phyloP scores from a whole-genome alignment of 2,888 invertebrate species.

The Mimumesa dahlbomi region DNA sequence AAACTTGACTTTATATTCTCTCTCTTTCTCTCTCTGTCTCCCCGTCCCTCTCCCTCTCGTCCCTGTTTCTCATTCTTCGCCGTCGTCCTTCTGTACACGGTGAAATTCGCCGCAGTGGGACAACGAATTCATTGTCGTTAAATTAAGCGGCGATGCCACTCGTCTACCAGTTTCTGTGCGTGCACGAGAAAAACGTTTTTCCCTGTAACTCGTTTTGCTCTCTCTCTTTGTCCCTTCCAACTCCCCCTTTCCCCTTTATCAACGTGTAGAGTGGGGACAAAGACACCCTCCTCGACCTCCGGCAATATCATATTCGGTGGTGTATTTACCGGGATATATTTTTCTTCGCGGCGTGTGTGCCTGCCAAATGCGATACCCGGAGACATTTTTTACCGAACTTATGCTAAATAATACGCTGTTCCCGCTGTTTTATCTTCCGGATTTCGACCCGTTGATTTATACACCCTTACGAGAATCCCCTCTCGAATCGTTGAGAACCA shows the following conservation, averaged over 20 bases:
- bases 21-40: too few species aligned
- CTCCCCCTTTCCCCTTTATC: not conserved
- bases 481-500: too few species aligned
- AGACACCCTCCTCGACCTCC: too few species aligned
- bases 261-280: too few species aligned
- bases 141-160: conserved; percentile 41
- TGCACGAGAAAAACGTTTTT: conserved; percentile 7
- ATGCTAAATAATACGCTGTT: not conserved
- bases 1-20: conserved; percentile 60
- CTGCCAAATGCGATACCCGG: not conserved
- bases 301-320: not conserved
- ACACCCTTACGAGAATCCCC: too few species aligned
- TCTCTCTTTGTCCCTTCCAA: not conserved
- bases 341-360: not conserved
- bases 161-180: not conserved
- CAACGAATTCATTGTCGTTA: conserved; percentile 59
- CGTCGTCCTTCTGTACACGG: conserved; percentile 14
- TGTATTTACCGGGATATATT: not conserved
- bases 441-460: too few species aligned
- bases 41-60: too few species aligned
- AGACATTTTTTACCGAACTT: not conserved
- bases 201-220: conserved; percentile 4
- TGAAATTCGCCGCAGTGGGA: conserved; percentile 33
- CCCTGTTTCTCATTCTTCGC: too few species aligned
- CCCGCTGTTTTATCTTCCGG: too few species aligned